Base-by-base conservation (phyloP, 2,113 vertebrate genomes). In the Tupaia chinensis region DNA sequence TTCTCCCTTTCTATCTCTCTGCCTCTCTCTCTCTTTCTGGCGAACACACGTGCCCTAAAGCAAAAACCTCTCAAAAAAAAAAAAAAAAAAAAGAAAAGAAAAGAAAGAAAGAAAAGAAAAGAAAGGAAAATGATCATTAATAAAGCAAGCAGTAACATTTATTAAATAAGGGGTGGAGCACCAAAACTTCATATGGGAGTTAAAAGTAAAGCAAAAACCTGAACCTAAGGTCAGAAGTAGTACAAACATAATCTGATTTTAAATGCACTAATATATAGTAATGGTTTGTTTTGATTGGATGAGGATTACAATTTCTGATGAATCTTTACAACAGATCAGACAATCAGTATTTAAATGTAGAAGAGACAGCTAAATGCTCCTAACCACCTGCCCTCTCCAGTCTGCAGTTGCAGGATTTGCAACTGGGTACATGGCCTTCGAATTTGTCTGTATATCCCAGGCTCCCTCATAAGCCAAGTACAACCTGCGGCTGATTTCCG, bases 91-190 rank as follows among this genome's bases (percentile, higher is more conserved):
- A 44, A 44, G 44, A 44, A 44, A 44, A 44, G 44, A 44, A 44
- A 44, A 44, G 44, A 44, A 44, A 44, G 44, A 44, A 44, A 92
- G 89, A 84, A 78, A 84, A 91, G 89, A 84, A 78, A 84, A 91
- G 89, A 84, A 78, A 84, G 89, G 89, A 84, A 78, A 84, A 82
- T 66, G 29, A 77, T 56, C 27, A 91, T 32, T 16, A 29, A 61
- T 27, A 27, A 76, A 65, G 70, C 77, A 76, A 65, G 70, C 77
- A 94, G n/a, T 91, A 9, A 63, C 5, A 87, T 81, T 22, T 84
- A 69, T 70, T 91, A 78, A 63, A 87, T 72, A 63, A 56, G 23
- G 22, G 9, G 3, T 14, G 14, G 5, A 44, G 44, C 19, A 78
- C 34, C 56, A 63, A 79, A 91, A 90, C 65, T 11, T 79, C 22